Evolutionary conservation across 2,797 vertebrate species (phyloP), one percentile per base, ranked within the genome.

Genomic region (Rhabdophis nuchalis): DNA sequence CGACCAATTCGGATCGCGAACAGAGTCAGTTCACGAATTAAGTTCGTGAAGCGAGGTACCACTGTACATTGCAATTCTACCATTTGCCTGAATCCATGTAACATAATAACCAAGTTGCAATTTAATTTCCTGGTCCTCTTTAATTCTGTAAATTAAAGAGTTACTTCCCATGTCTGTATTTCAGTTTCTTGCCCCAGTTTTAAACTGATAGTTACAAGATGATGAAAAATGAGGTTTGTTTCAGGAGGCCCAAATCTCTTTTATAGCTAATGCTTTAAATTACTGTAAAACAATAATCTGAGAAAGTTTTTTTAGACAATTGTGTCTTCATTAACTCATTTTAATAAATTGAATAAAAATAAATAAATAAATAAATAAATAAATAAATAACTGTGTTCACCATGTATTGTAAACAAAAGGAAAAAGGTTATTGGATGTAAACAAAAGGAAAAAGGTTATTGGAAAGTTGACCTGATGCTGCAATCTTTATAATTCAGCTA

Each of bases 61-160:
- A n/a, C n/a, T n/a, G n/a, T n/a, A n/a, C 14, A 86, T 72, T 61
- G 1, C 5, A 85, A 95, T 92, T 89, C 32, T 32, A 86, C 23
- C 29, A 61, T 87, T 93, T 94, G 50, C 86, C 92, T 93, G 89
- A 93, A 29, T 72, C 29, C 89, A 90, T 25, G 94, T 94, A 90
- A 61, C 95, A 92, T 57, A 89, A 82, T 56, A 94, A 90, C 89
- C 93, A 96, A 94, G 52, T 86, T 50, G 85, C 87, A 46, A 90
- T 90, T 90, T 90, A 90, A 87, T 92, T 92, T 90, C 53, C 61
- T 58, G 64, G 56, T 87, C 77, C 23, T 82, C n/a, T 25, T 60
- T 41, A 61, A 82, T 20, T 60, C 46, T 61, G 64, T 50, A 82
- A 87, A 60, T 56, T 82, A 87, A 10, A 77, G 53, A 54, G 54